A percentile compares a stretch with the other conserved stretches of the same genome.
Evolutionary conservation across 92 coral and sea anemone genomes (phyloP).

Genomic region (Porites rus): DNA sequence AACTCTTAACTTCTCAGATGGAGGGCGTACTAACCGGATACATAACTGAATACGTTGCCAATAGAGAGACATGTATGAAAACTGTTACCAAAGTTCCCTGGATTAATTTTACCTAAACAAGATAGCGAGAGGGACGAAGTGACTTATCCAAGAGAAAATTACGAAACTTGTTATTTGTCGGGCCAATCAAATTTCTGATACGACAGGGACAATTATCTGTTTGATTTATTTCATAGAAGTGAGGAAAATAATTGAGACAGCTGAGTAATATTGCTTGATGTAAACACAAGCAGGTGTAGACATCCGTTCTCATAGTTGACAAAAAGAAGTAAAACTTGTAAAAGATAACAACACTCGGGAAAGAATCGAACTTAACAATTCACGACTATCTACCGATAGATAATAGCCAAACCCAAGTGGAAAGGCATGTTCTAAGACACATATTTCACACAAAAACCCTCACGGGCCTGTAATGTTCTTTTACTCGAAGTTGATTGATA

Average conservation of each 20-base stretch:
- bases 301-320: conserved; percentile 29
- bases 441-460: conserved; percentile 34
- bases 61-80: background rate
- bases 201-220: conserved; percentile 44
- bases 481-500: conserved; percentile 44
- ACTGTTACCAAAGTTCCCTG: background rate
- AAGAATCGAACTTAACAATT: background rate
- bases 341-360: conserved; percentile 23
- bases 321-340: conserved; percentile 35
- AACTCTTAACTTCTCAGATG: conserved; percentile 34
- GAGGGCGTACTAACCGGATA: conserved; percentile 38
- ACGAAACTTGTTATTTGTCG: background rate
- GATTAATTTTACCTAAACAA: background rate
- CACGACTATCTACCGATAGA: conserved; percentile 21
- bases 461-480: conserved; percentile 27
- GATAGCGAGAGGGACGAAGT: background rate
- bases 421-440: conserved; percentile 2
- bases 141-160: conserved; percentile 25
- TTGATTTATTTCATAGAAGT: conserved; percentile 40
- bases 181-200: conserved; percentile 40
- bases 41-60: background rate
- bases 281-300: conserved; percentile 51
- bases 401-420: conserved; percentile 12
- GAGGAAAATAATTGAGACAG: conserved; percentile 51
- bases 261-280: conserved; percentile 37